Conservation (phyloP, 2,797 vertebrate species). For the Microctenopoma steveboyesi region DNA sequence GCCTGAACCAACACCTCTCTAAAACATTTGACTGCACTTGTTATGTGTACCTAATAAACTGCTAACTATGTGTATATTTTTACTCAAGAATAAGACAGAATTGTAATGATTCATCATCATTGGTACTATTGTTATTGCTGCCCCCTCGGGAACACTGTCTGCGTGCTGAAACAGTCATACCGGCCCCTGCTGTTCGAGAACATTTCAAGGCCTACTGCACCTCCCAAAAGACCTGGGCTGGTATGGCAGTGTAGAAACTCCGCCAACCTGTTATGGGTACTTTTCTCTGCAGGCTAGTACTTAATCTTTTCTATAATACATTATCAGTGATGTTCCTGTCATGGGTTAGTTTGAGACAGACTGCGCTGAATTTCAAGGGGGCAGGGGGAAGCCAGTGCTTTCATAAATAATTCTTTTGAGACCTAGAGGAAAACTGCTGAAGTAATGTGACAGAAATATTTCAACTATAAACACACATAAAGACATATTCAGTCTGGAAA, state of each 20-base stretch:
- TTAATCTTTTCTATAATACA: constrained; percentile 69
- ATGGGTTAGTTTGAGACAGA: constrained; percentile 64
- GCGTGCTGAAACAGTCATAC: constrained; percentile 27
- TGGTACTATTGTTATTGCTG: constrained; percentile 33
- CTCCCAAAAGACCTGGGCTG: constrained; percentile 37
- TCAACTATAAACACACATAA: constrained; percentile 34
- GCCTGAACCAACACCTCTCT: background rate
- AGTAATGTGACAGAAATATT: constrained; percentile 51
- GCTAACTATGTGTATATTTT: constrained; percentile 11
- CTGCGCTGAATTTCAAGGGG: constrained; percentile 57
- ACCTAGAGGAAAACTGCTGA: constrained; percentile 41
- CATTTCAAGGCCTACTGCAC: constrained; percentile 43
- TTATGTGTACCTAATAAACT: background rate
- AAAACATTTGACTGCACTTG: background rate
- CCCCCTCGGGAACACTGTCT: constrained; percentile 19
- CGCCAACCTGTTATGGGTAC: constrained; percentile 48
- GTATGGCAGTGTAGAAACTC: constrained; percentile 34
- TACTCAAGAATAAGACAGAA: constrained; percentile 28
- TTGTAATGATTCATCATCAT: constrained; percentile 51
- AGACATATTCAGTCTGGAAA: constrained; percentile 28
- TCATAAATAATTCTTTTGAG: constrained; percentile 60
- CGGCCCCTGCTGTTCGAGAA: constrained; percentile 44
- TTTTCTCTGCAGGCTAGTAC: constrained; percentile 47
- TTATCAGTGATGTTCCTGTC: constrained; percentile 68
- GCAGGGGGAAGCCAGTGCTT: constrained; percentile 43